phyloP scores from a whole-genome alignment of 1,140 invertebrate species.

The Heliconius hewitsoni region DNA sequence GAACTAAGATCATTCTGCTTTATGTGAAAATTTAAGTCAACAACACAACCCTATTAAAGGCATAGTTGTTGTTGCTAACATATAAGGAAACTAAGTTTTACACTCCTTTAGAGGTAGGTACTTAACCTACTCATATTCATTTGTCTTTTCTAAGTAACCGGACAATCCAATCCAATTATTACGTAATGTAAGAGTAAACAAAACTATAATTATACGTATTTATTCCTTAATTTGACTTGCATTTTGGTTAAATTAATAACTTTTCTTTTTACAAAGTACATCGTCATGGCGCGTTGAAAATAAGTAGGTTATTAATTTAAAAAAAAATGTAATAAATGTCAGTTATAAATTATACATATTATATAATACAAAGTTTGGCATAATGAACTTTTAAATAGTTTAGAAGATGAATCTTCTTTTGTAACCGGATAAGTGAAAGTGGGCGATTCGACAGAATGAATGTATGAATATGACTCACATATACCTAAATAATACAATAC shows the following conservation, averaged over 20 bases:
- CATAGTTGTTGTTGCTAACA: background rate
- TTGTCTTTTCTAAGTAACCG: conserved; percentile 4
- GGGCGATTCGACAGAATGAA: background rate
- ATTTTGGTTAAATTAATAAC: too few relatives aligned
- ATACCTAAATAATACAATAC: background rate
- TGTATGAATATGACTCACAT: background rate
- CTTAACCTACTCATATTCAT: background rate
- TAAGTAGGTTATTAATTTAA: background rate
- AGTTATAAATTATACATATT: background rate
- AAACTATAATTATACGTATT: background rate
- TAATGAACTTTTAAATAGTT: conserved; percentile 2
- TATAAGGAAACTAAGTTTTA: conserved; percentile 16
- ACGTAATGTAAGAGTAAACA: background rate
- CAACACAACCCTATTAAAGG: background rate
- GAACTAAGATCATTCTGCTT: too few relatives aligned
- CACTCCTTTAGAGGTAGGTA: background rate
- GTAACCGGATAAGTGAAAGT: conserved; percentile 30
- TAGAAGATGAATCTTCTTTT: conserved; percentile 1
- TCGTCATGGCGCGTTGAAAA: too few relatives aligned
- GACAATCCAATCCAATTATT: conserved; percentile 1
- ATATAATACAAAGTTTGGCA: background rate
- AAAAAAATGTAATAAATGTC: too few relatives aligned
- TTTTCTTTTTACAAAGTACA: too few relatives aligned
- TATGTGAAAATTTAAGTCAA: background rate
- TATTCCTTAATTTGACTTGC: background rate